phyloP scores from a whole-genome alignment of 2,888 invertebrate genomes.

The Drosophila demipolita region DNA sequence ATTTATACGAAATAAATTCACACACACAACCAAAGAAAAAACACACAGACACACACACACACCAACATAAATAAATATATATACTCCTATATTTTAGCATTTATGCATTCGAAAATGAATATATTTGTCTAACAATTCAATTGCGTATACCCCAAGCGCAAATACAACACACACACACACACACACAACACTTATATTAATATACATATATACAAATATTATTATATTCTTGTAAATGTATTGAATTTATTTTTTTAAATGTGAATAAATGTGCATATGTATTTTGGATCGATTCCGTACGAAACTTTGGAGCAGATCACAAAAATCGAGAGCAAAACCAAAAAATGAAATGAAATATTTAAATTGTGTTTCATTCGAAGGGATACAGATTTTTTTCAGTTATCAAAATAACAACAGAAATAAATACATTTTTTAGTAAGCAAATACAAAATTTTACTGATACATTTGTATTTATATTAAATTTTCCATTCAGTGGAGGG shows the following conservation, averaged over 20 bases:
- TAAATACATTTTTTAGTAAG: background rate
- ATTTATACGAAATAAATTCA: conserved; percentile 41
- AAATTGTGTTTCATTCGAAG: conserved; percentile 37
- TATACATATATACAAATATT: conserved; percentile 43
- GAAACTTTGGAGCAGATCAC: conserved; percentile 45
- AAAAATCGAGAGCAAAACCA: conserved; percentile 32
- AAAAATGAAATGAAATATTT: conserved; percentile 22
- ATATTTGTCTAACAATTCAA: conserved; percentile 52
- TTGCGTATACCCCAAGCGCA: conserved; percentile 38
- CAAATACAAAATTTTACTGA: background rate
- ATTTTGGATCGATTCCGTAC: conserved; percentile 69
- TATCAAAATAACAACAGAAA: background rate
- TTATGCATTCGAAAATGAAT: conserved; percentile 72
- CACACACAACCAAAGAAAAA: conserved; percentile 15
- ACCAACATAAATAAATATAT: conserved; percentile 36
- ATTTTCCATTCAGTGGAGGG: background rate
- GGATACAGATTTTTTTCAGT: conserved; percentile 4
- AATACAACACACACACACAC: conserved; percentile 17
- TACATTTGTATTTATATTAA: conserved; percentile 6
- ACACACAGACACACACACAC: conserved; percentile 9
- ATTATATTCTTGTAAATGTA: conserved; percentile 66
- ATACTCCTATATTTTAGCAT: conserved; percentile 75
- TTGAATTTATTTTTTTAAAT: conserved; percentile 72
- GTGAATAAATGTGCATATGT: conserved; percentile 72
- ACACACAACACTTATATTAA: conserved; percentile 49